Percentiles rank a stretch among this genome's conserved stretches.
These are phyloP conservation scores for Dusona sp. DNA, from an alignment of 2,888 invertebrate species.

Conservation along the genomic window DNA sequence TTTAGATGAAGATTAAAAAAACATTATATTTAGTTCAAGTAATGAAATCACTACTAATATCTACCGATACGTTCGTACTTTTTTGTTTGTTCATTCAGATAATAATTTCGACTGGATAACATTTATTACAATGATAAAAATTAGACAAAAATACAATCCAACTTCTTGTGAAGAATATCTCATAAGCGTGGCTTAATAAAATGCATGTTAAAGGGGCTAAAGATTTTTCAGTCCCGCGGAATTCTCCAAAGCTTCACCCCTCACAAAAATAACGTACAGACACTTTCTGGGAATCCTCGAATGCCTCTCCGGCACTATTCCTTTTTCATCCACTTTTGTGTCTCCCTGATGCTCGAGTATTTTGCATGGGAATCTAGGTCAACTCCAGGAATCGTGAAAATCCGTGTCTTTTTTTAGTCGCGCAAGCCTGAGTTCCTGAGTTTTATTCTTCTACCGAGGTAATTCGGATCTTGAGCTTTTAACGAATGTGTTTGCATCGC, in stretches of 20 bases:
- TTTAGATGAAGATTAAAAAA: too few relatives aligned
- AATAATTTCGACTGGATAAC: too few relatives aligned
- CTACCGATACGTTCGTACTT: too few relatives aligned
- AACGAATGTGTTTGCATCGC: neutral
- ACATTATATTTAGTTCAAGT: too few relatives aligned
- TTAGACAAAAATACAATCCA: neutral
- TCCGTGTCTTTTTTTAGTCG: conserved; percentile 15
- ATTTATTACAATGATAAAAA: too few relatives aligned
- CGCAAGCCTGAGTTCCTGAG: neutral
- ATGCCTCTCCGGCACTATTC: conserved; percentile 43
- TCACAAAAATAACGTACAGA: conserved; percentile 55
- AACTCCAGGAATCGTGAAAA: conserved; percentile 58
- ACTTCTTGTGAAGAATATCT: neutral
- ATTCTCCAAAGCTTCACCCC: conserved; percentile 14
- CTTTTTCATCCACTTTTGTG: conserved; percentile 36
- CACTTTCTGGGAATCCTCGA: conserved; percentile 63
- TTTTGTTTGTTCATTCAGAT: too few relatives aligned
- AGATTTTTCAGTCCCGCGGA: conserved; percentile 14
- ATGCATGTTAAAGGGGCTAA: conserved; percentile 14
- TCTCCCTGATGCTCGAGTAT: conserved; percentile 28
- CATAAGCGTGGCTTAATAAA: conserved; percentile 24
- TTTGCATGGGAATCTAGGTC: conserved; percentile 63
- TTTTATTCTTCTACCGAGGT: neutral
- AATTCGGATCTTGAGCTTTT: neutral
- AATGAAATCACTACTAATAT: too few relatives aligned